A percentile compares a stretch with the other conserved stretches of the same genome.
Evolutionary conservation across 2,888 invertebrate genomes (phyloP).

Genomic region (Zeuzera pyrina): DNA sequence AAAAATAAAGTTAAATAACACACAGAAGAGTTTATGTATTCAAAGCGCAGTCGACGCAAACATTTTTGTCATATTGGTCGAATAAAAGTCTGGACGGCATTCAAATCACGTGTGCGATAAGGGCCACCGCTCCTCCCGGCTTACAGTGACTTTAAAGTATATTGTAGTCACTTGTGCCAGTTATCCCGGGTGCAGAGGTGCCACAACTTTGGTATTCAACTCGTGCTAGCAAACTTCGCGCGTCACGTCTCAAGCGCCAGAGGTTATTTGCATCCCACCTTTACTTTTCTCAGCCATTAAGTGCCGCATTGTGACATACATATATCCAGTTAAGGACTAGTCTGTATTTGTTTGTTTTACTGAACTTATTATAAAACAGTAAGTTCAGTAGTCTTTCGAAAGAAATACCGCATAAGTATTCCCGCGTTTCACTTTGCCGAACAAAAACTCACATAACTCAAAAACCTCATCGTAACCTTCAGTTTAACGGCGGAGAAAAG

Average conservation of each 20-base stretch:
- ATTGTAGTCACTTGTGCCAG: slow-evolving; percentile 45
- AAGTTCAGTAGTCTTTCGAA: not conserved
- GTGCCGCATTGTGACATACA: slow-evolving; percentile 42
- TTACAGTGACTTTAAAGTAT: slow-evolving; percentile 53
- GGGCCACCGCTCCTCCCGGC: slow-evolving; percentile 45
- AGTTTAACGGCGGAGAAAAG: slow-evolving; percentile 17
- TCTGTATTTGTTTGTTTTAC: not conserved
- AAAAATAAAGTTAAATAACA: not conserved
- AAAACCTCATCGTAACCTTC: slow-evolving; percentile 21
- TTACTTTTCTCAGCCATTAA: slow-evolving; percentile 43
- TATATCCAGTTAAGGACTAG: not conserved
- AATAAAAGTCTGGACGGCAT: slow-evolving; percentile 42
- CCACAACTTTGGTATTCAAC: slow-evolving; percentile 45
- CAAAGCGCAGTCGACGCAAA: slow-evolving; percentile 48
- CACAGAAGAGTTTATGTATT: slow-evolving; percentile 35
- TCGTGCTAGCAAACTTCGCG: slow-evolving; percentile 42
- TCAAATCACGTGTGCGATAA: slow-evolving; percentile 57
- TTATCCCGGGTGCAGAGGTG: slow-evolving; percentile 23
- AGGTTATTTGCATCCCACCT: slow-evolving; percentile 59
- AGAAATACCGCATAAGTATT: not conserved
- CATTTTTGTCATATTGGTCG: slow-evolving; percentile 55
- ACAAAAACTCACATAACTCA: slow-evolving; percentile 16
- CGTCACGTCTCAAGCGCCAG: slow-evolving; percentile 41
- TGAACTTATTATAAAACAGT: not conserved
- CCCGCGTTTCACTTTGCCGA: not conserved